Percentiles rank a stretch among this genome's conserved stretches.
phyloP scores from a whole-genome alignment of 2,113 vertebrate species.

The Sinocyclocheilus anophthalmus region DNA sequence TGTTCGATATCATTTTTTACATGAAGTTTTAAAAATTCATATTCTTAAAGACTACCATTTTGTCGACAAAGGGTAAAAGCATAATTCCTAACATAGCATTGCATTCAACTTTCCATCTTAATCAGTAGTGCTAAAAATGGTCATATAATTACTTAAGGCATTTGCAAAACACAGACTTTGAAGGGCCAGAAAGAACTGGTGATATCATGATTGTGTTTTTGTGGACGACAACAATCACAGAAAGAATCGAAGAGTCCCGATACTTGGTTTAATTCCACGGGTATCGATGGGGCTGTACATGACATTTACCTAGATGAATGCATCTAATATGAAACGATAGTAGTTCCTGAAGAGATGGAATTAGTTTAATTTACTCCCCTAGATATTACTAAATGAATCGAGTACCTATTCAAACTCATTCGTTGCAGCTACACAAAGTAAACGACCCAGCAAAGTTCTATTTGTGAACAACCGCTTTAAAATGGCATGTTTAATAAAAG shows the following conservation, averaged over 20 bases:
- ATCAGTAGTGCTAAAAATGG: background rate
- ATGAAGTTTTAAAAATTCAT: background rate
- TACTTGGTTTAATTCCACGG: background rate
- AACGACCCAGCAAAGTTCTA: background rate
- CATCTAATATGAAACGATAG: background rate
- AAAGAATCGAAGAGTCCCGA: background rate
- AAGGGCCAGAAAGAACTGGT: background rate
- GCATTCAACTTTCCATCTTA: background rate
- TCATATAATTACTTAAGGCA: background rate
- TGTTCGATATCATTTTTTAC: background rate
- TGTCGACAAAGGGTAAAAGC: background rate
- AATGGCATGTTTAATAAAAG: background rate
- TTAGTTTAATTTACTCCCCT: background rate
- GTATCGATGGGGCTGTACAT: background rate
- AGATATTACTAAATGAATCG: background rate
- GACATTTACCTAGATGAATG: background rate
- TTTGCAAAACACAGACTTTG: background rate
- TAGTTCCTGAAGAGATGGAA: background rate
- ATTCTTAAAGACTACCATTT: background rate
- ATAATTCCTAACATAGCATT: background rate
- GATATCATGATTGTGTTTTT: background rate
- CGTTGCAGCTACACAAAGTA: background rate
- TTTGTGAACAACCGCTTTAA: background rate
- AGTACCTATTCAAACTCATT: background rate
- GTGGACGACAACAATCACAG: background rate